These are phyloP conservation scores for Cheilosia urbana DNA, from an alignment of 2,888 invertebrate genomes.

Conservation along the genomic window DNA sequence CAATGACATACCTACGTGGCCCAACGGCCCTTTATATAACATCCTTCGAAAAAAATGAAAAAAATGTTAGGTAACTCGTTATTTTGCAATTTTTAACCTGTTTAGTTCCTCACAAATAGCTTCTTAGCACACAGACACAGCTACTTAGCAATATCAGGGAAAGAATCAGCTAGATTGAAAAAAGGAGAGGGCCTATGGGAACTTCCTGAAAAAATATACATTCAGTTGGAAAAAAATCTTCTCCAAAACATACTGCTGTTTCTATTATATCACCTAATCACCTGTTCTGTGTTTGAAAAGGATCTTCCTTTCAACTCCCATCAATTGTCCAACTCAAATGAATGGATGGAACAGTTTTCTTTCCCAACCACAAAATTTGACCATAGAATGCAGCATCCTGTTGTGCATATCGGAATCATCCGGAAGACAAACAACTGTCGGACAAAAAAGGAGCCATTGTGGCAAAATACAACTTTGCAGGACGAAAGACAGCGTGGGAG, in stretches of 20 bases:
- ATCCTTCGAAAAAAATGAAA: too few relatives aligned
- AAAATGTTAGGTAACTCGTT: too few relatives aligned
- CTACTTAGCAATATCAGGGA: too few relatives aligned
- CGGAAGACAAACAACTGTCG: slow-evolving; percentile 31
- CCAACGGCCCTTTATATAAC: too few relatives aligned
- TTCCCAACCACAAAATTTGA: slow-evolving; percentile 52
- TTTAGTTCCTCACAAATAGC: too few relatives aligned
- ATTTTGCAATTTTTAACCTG: too few relatives aligned
- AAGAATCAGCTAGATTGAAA: too few relatives aligned
- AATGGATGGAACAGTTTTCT: slow-evolving; percentile 33
- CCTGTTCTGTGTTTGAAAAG: slow-evolving; percentile 10
- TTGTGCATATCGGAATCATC: slow-evolving; percentile 58
- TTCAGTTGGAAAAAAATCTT: neutral
- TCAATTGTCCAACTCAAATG: slow-evolving; percentile 35
- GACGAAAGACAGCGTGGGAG: slow-evolving; percentile 54
- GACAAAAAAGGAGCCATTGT: slow-evolving; percentile 1
- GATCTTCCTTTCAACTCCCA: neutral
- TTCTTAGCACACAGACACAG: too few relatives aligned
- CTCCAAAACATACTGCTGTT: neutral
- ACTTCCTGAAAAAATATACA: neutral
- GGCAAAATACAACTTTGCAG: slow-evolving; percentile 22
- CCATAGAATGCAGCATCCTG: slow-evolving; percentile 62
- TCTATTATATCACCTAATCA: neutral
- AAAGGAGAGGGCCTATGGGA: neutral
- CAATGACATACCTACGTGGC: too few relatives aligned